Evolutionary conservation across 2,888 invertebrate species (phyloP), one percentile per base, ranked within the genome.

Genomic region (Euphydryas editha): DNA sequence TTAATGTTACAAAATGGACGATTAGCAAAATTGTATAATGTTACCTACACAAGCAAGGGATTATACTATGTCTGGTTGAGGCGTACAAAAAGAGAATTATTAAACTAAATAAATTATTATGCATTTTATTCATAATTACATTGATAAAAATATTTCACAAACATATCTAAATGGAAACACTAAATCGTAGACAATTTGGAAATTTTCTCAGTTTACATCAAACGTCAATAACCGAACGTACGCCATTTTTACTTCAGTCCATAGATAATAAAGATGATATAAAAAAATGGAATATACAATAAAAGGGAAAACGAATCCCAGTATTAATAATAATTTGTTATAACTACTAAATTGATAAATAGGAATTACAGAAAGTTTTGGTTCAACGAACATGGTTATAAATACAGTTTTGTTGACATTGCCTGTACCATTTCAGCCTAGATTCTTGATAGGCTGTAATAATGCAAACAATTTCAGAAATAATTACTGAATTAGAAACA

Each of bases 1-100:
- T 21, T 13, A 47, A 51, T 56, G 60, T 66, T 73, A 74, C 75
- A 72, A 81, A 80, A 82, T 80, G 78, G 78, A 74, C 73, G 73
- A 77, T 80, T 78, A 81, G 81, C 81, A 81, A 83, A 77, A 77
- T 78, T 80, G 78, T 75, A 76, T 74, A 75, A 79, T 75, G 68
- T 78, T 77, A 80, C 73, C 79, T 80, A 82, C 75, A 47, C 11
- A 81, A 81, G 80, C 78, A 73, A 78, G 59, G 61, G 60, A 59
- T 20, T 62, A 59, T 44, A 46, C 36, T 55, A 44, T 21, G 46
- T 44, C 37, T n/a, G 44, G 21, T 30, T 11, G 24, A 36, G 54
- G 54, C 54, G 54, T 30, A 36, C 30, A 36, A 36, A 54, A 54
- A 49, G 7, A 13, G 36, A 42, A 21, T n/a, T 37, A 42, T 21